These are phyloP conservation scores for Ctenosaura bakeri DNA, from an alignment of 2,797 vertebrate species.

Conservation along the genomic window DNA sequence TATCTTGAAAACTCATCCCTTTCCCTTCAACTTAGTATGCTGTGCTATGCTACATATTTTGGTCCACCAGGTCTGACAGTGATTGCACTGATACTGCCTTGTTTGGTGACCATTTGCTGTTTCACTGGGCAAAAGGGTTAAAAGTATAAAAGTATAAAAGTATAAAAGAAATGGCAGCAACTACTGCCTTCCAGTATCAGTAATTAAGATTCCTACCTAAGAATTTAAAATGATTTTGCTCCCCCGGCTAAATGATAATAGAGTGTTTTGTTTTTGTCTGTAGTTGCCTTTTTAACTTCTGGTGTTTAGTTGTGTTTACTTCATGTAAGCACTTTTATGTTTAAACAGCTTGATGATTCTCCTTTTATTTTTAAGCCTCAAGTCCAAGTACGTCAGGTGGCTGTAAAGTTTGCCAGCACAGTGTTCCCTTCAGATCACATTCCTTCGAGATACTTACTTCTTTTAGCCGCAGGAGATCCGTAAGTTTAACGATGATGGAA, in stretches of 20 bases:
- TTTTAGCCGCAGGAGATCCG: constrained; percentile 97
- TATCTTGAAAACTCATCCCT: neutral
- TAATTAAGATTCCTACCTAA: neutral
- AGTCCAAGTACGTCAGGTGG: constrained; percentile 97
- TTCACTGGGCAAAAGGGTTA: neutral
- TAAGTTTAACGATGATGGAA: constrained; percentile 78
- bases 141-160: no score
- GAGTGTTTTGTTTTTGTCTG: no score
- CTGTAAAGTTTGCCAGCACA: constrained; percentile 96
- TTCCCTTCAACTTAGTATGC: neutral
- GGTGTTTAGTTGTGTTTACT: neutral
- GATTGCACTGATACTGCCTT: neutral
- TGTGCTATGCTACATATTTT: neutral
- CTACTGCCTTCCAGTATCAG: neutral
- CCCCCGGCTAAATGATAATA: neutral
- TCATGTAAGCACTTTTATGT: neutral
- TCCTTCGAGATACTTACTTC: constrained; percentile 95
- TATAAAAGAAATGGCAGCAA: neutral
- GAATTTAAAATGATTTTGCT: neutral
- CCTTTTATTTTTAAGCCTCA: constrained; percentile 86
- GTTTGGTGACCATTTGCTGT: neutral
- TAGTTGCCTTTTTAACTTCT: neutral
- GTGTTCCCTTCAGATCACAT: constrained; percentile 96
- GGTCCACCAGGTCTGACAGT: neutral
- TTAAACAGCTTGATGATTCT: constrained; percentile 39